Evolutionary conservation across 2,797 vertebrate genomes (phyloP).

Genomic region (Pitangus sulphuratus): DNA sequence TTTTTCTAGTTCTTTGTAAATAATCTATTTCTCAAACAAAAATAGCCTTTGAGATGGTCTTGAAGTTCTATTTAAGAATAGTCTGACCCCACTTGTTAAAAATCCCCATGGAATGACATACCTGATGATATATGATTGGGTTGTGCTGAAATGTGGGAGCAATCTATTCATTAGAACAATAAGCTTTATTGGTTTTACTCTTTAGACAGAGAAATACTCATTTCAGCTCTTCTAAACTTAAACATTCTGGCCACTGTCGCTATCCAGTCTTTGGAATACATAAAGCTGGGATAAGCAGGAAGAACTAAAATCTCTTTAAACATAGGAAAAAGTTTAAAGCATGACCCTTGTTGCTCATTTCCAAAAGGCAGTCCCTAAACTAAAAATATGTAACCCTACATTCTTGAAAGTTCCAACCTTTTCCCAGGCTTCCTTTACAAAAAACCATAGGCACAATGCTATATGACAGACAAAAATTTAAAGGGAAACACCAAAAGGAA

Average conservation of each 20-base stretch:
- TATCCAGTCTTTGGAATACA: neutral
- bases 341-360: neutral
- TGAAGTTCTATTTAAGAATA: neutral
- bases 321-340: neutral
- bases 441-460: slow-evolving; percentile 41
- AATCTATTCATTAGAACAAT: neutral
- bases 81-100: neutral
- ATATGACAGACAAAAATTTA: slow-evolving; percentile 20
- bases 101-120: neutral
- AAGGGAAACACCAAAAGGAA: slow-evolving; percentile 68
- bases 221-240: neutral
- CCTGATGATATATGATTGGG: neutral
- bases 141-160: neutral
- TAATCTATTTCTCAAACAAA: neutral
- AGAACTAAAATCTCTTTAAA: neutral
- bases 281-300: neutral
- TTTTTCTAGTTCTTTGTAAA: neutral
- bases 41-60: neutral
- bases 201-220: neutral
- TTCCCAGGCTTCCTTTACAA: slow-evolving; percentile 58
- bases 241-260: neutral
- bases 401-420: slow-evolving; percentile 53
- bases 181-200: neutral
- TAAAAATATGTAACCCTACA: slow-evolving; percentile 47
- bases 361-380: slow-evolving; percentile 20